Conservation (phyloP, 2,888 invertebrate species). For the Cataglyphis altisquamis region DNA sequence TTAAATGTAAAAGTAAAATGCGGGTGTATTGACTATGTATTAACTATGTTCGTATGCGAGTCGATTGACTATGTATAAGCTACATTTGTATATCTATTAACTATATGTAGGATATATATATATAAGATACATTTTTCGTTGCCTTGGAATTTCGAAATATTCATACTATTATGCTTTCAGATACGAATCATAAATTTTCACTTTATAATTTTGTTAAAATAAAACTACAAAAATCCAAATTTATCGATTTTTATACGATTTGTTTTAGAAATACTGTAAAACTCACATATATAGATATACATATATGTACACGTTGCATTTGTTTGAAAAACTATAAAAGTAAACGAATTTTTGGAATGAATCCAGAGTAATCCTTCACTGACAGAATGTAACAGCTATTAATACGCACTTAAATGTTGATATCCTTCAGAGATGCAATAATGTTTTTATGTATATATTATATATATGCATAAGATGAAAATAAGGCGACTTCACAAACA, state of each 20-base stretch:
- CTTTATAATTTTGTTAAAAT: not conserved
- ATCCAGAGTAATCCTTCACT: constrained; percentile 4
- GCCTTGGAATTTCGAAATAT: not conserved
- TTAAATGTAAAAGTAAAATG: not conserved
- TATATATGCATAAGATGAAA: constrained; percentile 22
- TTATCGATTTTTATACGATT: not conserved
- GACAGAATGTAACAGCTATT: constrained; percentile 14
- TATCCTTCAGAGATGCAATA: constrained; percentile 9
- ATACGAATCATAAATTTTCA: not conserved
- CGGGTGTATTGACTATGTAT: not conserved
- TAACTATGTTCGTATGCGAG: not conserved
- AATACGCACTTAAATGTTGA: constrained; percentile 19
- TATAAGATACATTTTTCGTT: not conserved
- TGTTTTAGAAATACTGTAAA: not conserved
- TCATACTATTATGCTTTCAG: not conserved
- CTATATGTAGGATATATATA: not conserved
- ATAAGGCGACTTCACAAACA: constrained; percentile 5
- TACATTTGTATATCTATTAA: not conserved
- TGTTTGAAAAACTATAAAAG: not conserved
- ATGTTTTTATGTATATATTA: not conserved
- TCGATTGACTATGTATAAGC: not conserved
- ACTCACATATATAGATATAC: not conserved
- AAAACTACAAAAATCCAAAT: not conserved
- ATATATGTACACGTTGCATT: not conserved
- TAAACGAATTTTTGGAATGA: constrained; percentile 12